Base-by-base conservation (phyloP, 2,113 vertebrate genomes). In the crab-eating macaque (Macaca fascicularis) region DNA sequence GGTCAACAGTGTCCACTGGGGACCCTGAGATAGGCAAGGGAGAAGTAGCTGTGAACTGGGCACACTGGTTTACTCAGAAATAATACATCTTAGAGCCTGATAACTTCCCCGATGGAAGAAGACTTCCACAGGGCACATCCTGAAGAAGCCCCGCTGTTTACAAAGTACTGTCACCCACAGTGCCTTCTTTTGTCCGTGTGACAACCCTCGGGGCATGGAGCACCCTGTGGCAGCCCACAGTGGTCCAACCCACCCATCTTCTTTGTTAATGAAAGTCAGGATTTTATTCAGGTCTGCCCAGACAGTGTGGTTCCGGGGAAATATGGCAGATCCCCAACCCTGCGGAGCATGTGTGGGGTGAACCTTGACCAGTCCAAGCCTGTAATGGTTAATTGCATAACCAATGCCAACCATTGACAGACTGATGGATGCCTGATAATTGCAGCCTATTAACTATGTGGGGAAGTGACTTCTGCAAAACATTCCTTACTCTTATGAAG, bases 351-450 rank as follows among this genome's bases (percentile, higher is more conserved):
- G 9, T 27, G 3, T 52, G 35, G 23, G 48, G 43, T 25, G 5
- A 19, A 72, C 16, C 17, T 27, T 20, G 32, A 40, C 20, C 38
- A 19, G 59, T 8, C 23, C 14, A 8, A 82, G 20, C 19, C 45
- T 40, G 13, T 23, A 12, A 32, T 4, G 6, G 10, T 35, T 23
- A 64, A 75, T 35, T 1, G 8, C 20, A 5, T 40, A 70, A 40
- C 0, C 5, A 79, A 27, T 2, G 4, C 30, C 8, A 32, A 38
- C 23, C n/a, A 69, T 2, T 38, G 48, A 2, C 1, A 19, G 67
- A 50, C 67, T 25, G 20, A 11, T 6, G 11, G 30, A 55, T 0
- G 2, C 13, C 8, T 2, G 25, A 5, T 20, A 10, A 48, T 19
- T 14, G 40, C 52, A 32, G 13, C 20, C 32, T 23, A 35, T 32